Evolutionary conservation across 2,888 invertebrate genomes (phyloP), one percentile per base, ranked within the genome.

Genomic region (Noctua comes): DNA sequence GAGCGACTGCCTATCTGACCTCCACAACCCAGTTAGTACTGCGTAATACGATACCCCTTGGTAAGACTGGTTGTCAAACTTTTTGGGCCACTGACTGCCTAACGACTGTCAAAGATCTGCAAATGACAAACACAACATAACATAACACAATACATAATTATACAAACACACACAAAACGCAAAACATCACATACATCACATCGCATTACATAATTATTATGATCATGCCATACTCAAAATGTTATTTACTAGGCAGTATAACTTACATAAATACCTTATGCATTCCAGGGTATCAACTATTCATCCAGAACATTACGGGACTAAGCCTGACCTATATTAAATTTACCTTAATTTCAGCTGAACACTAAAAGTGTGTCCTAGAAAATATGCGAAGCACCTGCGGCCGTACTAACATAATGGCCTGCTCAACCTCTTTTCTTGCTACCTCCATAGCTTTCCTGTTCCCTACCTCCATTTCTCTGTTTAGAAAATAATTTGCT

Each of bases 341-440:
- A 83, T 62, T 81, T 57, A n/a, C 62, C 64, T 69, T 72, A 72
- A 79, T 77, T 85, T 77, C 43, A 71, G 73, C 59, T 21, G 24
- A 73, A 72, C 75, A 75, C 75, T 73, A 73, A 82, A 84, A 86
- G 74, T 86, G 62, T 77, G 84, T 73, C 70, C 74, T 83, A 77
- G 84, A 86, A 86, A 86, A 86, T 83, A 85, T 77, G 77, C 73
- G 71, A 74, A 24, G 68, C 85, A 85, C 70, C 86, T 86, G 85
- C 46, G 84, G 62, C 72, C 82, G 36, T 78, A 43, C 73, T 70
- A 71, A 79, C 84, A 59, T 83, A 76, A 86, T 72, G 24, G 36
- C 62, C 81, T 64, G 66, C n/a, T 69, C 66, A 64, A 85, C 73
- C 81, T 51, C 66, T 70, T 82, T 65, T 1, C 31, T 40, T 36